A percentile compares a stretch with the other conserved stretches of the same genome.
Evolutionary conservation across 1,140 invertebrate species (phyloP).

Genomic region (Cydia strobilella): DNA sequence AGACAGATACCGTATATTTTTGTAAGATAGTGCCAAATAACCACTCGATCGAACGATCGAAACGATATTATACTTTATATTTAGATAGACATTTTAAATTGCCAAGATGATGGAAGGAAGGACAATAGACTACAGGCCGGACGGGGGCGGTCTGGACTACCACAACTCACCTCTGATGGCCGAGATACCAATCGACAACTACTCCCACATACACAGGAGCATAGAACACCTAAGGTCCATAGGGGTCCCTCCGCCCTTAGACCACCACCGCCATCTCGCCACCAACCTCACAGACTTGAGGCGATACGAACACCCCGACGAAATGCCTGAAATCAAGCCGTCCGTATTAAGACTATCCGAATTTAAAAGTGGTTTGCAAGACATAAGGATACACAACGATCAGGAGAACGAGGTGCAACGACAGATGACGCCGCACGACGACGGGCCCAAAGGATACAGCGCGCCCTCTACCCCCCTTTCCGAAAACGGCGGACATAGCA

Average conservation of each 20-base stretch:
- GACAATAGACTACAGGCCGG: constrained; percentile 81
- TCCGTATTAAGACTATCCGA: constrained; percentile 77
- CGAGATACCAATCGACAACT: constrained; percentile 82
- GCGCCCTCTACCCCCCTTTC: constrained; percentile 84
- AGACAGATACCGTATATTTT: constrained; percentile 67
- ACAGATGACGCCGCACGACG: constrained; percentile 73
- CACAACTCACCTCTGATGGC: constrained; percentile 83
- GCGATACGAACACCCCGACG: constrained; percentile 78
- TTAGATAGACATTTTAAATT: constrained; percentile 69
- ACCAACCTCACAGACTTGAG: constrained; percentile 77
- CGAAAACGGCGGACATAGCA: constrained; percentile 81
- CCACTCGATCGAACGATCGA: constrained; percentile 49
- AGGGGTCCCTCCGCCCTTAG: constrained; percentile 80
- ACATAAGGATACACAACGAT: constrained; percentile 67
- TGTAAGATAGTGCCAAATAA: constrained; percentile 77
- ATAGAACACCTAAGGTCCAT: constrained; percentile 84
- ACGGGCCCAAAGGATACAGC: constrained; percentile 76
- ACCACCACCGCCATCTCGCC: constrained; percentile 76
- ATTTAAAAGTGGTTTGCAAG: constrained; percentile 76
- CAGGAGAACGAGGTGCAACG: constrained; percentile 75
- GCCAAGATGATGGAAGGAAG: constrained; percentile 82
- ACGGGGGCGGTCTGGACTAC: constrained; percentile 81
- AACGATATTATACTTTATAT: constrained; percentile 50
- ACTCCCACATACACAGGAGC: constrained; percentile 84
- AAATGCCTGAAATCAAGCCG: constrained; percentile 80